Base-by-base conservation (phyloP, 2,888 invertebrate species). In the Campaea margaritaria region DNA sequence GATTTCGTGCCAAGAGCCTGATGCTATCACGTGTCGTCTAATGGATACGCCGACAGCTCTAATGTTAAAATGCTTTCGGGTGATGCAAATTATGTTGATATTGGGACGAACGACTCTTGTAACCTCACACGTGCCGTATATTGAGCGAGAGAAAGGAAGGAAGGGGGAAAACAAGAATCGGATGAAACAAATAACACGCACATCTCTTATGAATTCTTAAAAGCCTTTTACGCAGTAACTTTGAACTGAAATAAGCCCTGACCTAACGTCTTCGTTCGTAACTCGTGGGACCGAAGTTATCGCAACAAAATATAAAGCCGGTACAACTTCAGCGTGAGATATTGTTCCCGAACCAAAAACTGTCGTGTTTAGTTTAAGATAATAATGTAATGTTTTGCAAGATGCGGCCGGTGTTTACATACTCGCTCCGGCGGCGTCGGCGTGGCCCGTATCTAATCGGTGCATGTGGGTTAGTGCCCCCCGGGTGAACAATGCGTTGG, bases 401-500 rank as follows among this genome's bases (percentile, higher is more conserved):
- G 74, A 76, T 70, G 73, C 73, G 72, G 69, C 72, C 13, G 10
- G 68, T 69, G 68, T 83, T 81, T 83, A 82, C 83, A 81, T 75
- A 69, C 73, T 74, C 68, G 73, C 70, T 65, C 69, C 70, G 68
- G 65, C 70, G 68, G 65, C 75, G 65, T 70, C 70, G 65, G 67
- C 67, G 65, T 31, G 31, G 31, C 72, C 75, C 82, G 74, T 90
- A 89, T 91, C 90, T 90, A 89, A 91, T 90, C 91, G 86, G 76
- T 81, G 77, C 87, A 87, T 80, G 79, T 91, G 89, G 91, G 91
- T 89, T 85, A 91, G 78, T 91, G 91, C 90, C 91, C 91, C 91
- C 91, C 75, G 83, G 84, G 89, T 83, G 88, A 86, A 89, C 91
- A 89, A 90, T 91, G 91, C 91, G 90, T 90, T 90, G 91, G 91